Evolutionary conservation across 2,113 vertebrate species (phyloP), one percentile per base, ranked within the genome.

Genomic region (Clarias gariepinus): DNA sequence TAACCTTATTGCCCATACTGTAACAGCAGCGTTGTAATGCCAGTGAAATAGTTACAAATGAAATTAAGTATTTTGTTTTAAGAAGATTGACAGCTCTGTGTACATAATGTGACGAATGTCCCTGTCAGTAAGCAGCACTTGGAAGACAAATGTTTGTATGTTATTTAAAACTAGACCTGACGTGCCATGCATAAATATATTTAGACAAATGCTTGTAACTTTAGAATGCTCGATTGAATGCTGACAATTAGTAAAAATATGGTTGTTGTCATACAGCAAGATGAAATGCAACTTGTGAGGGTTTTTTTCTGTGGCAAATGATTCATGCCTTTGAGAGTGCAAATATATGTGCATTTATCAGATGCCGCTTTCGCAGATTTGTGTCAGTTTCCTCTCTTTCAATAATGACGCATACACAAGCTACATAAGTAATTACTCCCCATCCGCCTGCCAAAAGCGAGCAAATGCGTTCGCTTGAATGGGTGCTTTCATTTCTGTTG

Each of bases 321-420:
- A 79, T 58, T 58, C 3, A 4, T 79, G n/a, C 28, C 28, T 79
- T 60, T 60, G 55, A 60, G 19, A 13, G 78, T 60, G 57, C 57
- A 36, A 60, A 80, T 80, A 60, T 80, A 60, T 60, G 28, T 60
- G 78, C 78, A 60, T 80, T 60, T 60, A 60, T 60, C 55, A 80
- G 30, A 80, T 80, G 55, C 16, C 60, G 28, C 55, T 60, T 28
- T 55, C 33, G 28, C 55, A 23, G 57, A 60, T 60, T 80, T 58
- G 55, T 80, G 55, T 80, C 78, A 60, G 18, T 80, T 60, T 80
- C 28, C 57, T 60, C 55, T 9, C 57, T 36, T 80, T 60, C 55
- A 60, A 23, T 28, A 80, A 60, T 60, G 55, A 60, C 28, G 30
- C 78, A 80, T 60, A 80, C 55, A 80, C 11, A 19, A 12, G 11